Base-by-base conservation (phyloP, 2,797 vertebrate genomes). In the Semaprochilodus insignis region DNA sequence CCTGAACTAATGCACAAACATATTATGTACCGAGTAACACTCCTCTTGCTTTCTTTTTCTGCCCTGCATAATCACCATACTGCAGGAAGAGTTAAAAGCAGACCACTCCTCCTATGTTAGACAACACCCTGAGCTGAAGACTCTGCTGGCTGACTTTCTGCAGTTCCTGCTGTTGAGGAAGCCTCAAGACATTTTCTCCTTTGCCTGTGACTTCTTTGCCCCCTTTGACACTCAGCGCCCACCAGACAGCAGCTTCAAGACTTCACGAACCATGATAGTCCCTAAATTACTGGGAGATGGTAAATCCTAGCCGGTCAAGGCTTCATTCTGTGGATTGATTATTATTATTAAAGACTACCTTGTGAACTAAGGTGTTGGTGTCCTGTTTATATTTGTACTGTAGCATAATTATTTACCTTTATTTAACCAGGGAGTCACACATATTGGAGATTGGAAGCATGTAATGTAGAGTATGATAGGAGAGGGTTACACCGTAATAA, bases 131-230 rank as follows among this genome's bases (percentile, higher is more conserved):
- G 96, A 99, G 84, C 92, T 98, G 67, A 90, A 83, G 23, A 89
- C 90, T 0, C 90, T 99, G 14, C 73, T 97, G 74, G 94, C 95
- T 0, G 97, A 99, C 89, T 99, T 99, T 89, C 89, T 99, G 82
- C 96, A 97, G 86, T 95, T 96, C 51, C 85, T 99, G 81, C 91
- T 99, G 31, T 83, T 98, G 40, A 94, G 89, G 25, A 96, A 96
- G 90, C 98, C 97, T 0, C 81, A 87, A 0, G 93, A 99, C 6
- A 90, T 96, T 25, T 84, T 96, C 84, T 88, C 93, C 67, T 98
- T 97, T 74, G 95, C 97, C 0, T 92, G 91, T 0, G 93, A 97
- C 67, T 96, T 96, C 88, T 99, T 99, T 62, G 85, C 90, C 0
- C 87, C 92, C 1, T 97, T 96, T 1, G 7, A 91, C 3, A 21